Evolutionary conservation across 2,797 vertebrate species (phyloP).

Genomic region (Nyctibius grandis): DNA sequence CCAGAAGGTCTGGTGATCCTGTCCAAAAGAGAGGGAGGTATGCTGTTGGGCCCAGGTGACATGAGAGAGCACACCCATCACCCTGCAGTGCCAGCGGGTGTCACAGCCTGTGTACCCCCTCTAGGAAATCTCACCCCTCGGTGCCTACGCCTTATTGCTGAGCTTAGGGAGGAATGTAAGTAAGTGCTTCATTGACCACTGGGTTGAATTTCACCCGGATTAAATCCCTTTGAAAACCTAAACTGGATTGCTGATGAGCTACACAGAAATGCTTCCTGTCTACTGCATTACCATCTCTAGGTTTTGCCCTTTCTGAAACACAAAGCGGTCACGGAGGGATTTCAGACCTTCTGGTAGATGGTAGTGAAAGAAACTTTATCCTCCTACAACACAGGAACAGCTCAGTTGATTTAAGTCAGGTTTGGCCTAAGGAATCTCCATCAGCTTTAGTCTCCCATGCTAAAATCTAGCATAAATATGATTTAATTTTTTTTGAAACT

Average conservation of each 20-base stretch:
- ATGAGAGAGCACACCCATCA: not conserved
- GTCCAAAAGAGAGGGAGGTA: not conserved
- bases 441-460: not conserved
- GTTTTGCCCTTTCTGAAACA: constrained; percentile 24
- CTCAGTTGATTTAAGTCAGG: not conserved
- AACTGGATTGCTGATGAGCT: constrained; percentile 27
- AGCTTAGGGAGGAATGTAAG: not conserved
- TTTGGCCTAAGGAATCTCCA: not conserved
- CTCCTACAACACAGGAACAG: not conserved
- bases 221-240: constrained; percentile 54
- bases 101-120: not conserved
- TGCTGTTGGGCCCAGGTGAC: not conserved
- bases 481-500: not conserved
- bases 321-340: not conserved
- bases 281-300: not conserved
- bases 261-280: constrained; percentile 38
- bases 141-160: not conserved
- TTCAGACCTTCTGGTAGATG: not conserved
- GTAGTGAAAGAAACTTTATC: constrained; percentile 35
- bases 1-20: not conserved
- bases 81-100: accelerated
- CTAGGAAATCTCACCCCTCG: not conserved
- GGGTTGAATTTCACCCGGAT: not conserved
- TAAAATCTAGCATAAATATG: not conserved
- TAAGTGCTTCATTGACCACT: constrained; percentile 6